phyloP scores from a whole-genome alignment of 1,140 invertebrate species.

The Trichoplusia ni region DNA sequence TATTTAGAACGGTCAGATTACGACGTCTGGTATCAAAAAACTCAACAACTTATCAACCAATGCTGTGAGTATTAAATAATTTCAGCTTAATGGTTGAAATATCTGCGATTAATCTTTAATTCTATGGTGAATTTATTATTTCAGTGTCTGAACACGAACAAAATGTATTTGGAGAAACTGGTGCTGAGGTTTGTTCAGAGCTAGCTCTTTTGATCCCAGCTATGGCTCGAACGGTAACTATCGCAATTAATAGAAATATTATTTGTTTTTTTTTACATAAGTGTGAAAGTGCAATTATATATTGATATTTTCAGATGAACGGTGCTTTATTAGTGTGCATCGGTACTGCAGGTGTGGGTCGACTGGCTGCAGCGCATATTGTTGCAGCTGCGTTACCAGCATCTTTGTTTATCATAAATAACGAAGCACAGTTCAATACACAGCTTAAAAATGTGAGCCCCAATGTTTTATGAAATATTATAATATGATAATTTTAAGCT shows the following conservation, averaged over 20 bases:
- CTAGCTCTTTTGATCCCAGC: constrained; percentile 54
- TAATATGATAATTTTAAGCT: too few relatives aligned
- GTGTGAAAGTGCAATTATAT: not conserved
- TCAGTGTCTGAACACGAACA: constrained; percentile 65
- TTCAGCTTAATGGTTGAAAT: not conserved
- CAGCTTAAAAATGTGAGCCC: constrained; percentile 58
- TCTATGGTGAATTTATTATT: constrained; percentile 21
- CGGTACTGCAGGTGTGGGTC: constrained; percentile 58
- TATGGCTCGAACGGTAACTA: constrained; percentile 56
- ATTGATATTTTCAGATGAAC: constrained; percentile 38
- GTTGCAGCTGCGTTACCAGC: constrained; percentile 51
- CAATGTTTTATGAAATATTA: not conserved
- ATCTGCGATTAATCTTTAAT: not conserved
- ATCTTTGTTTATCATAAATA: constrained; percentile 37
- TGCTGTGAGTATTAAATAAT: constrained; percentile 81
- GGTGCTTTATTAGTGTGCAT: constrained; percentile 55
- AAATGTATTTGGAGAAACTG: constrained; percentile 64
- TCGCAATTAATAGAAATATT: not conserved
- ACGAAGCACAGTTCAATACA: constrained; percentile 46
- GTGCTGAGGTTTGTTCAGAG: constrained; percentile 65
- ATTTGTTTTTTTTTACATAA: not conserved
- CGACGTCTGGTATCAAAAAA: constrained; percentile 83
- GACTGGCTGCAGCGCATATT: constrained; percentile 57
- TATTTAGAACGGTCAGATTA: constrained; percentile 64
- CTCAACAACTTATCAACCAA: constrained; percentile 86